A percentile compares a stretch with the other conserved stretches of the same genome.
phyloP scores from a whole-genome alignment of 2,113 vertebrate species.

The Ranitomeya variabilis region DNA sequence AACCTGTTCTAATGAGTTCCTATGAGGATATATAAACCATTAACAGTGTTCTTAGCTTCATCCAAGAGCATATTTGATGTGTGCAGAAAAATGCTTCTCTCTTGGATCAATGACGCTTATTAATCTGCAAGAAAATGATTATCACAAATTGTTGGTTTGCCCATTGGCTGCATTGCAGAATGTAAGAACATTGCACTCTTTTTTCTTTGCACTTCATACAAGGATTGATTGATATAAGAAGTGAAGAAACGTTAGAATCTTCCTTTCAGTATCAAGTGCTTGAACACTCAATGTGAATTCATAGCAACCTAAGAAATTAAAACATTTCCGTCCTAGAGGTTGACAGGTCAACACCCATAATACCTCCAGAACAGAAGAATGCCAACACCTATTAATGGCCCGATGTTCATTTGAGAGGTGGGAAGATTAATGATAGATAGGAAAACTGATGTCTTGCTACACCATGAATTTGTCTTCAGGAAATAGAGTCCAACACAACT shows the following conservation, averaged over 20 bases:
- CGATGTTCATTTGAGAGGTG: constrained; percentile 29
- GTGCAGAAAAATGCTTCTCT: neutral
- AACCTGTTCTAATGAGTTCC: constrained; percentile 26
- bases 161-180: neutral
- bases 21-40: constrained; percentile 20
- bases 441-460: neutral
- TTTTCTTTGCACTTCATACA: neutral
- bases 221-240: neutral
- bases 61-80: constrained; percentile 21
- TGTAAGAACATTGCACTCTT: neutral
- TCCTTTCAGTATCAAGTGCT: too few species aligned
- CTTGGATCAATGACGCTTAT: neutral
- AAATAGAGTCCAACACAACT: neutral
- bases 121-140: neutral
- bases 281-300: neutral
- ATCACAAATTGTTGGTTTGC: neutral
- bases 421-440: neutral
- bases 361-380: neutral
- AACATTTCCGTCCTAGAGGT: neutral
- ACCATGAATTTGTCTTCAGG: constrained; percentile 45
- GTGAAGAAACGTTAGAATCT: neutral
- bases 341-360: neutral
- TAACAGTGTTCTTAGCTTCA: neutral
- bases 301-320: neutral
- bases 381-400: constrained; percentile 38